A percentile compares a stretch with the other conserved stretches of the same genome.
Evolutionary conservation across 2,113 vertebrate species (phyloP).

Genomic region (Equus quagga): DNA sequence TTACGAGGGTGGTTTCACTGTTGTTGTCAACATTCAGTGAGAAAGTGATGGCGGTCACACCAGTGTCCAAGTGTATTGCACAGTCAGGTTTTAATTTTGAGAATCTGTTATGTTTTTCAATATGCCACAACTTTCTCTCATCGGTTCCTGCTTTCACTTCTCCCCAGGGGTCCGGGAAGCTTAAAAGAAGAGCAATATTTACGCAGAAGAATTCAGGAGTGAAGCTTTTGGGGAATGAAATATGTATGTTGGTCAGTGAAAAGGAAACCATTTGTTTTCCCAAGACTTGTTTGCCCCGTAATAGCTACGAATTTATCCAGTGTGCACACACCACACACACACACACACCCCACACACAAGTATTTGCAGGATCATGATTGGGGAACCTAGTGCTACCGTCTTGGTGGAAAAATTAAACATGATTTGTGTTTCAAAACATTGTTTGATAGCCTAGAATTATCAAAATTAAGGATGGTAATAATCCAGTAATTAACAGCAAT

Average conservation of each 20-base stretch:
- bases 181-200: conserved; percentile 67
- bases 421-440: conserved; percentile 73
- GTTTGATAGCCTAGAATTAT: conserved; percentile 81
- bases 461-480: conserved; percentile 84
- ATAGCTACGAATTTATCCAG: conserved; percentile 61
- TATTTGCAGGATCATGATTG: not conserved
- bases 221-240: conserved; percentile 70
- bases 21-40: not conserved
- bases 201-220: conserved; percentile 65
- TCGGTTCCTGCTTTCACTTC: conserved; percentile 59
- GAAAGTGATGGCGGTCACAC: not conserved
- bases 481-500: conserved; percentile 83
- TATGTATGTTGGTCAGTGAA: conserved; percentile 57
- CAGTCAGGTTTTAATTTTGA: not conserved
- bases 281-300: conserved; percentile 64
- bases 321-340: not conserved
- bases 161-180: not conserved
- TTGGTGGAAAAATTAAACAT: conserved; percentile 79
- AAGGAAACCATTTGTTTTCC: conserved; percentile 71
- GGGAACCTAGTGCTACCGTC: conserved; percentile 70
- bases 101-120: conserved; percentile 14
- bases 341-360: not conserved
- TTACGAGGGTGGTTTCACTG: not conserved
- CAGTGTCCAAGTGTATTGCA: not conserved
- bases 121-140: not conserved